Evolutionary conservation across 2,113 vertebrate genomes (phyloP).

Genomic region (Amblyornis subalaris): DNA sequence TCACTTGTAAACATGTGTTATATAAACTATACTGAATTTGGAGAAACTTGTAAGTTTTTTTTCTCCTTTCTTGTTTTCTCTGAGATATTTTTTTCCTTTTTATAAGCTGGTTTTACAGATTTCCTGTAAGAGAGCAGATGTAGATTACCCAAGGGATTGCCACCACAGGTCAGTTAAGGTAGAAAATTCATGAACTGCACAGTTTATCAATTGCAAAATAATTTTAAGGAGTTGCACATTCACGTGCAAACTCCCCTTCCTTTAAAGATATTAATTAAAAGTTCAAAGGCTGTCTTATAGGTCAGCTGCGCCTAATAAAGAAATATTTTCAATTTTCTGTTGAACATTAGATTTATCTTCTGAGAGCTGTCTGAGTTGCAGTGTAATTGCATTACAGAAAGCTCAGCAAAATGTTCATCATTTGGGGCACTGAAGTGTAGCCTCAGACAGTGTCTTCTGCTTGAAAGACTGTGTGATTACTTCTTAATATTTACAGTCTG

Average conservation of each 20-base stretch:
- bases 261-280: neutral
- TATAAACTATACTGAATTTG: neutral
- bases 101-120: neutral
- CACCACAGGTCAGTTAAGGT: neutral
- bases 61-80: neutral
- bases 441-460: neutral
- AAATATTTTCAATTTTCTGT: neutral
- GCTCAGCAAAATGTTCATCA: neutral
- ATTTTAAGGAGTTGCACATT: neutral
- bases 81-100: neutral
- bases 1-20: neutral
- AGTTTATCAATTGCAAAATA: neutral
- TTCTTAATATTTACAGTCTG: neutral
- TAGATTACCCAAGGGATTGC: neutral
- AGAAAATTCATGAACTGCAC: neutral
- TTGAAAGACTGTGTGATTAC: neutral
- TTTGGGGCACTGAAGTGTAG: conserved; percentile 6
- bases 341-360: neutral
- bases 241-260: neutral
- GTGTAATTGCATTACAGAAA: neutral
- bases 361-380: neutral
- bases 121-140: neutral
- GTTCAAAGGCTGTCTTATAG: neutral
- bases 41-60: neutral
- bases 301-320: neutral